Evolutionary conservation across 2,888 invertebrate species (phyloP), one percentile per base, ranked within the genome.

Genomic region (Lasius fuliginosus): DNA sequence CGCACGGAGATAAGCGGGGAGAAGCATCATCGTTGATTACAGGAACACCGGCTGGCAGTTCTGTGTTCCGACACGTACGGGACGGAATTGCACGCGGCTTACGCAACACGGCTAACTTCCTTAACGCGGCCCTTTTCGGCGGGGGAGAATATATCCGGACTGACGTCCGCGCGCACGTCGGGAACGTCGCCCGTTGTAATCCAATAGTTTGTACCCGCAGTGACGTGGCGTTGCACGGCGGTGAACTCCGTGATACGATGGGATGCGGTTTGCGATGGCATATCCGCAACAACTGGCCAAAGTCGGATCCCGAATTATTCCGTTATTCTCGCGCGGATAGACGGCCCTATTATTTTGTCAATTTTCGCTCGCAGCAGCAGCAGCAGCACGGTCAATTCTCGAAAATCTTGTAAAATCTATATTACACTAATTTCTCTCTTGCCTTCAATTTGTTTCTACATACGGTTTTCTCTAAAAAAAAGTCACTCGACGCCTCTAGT

Each of bases 181-280:
- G 1, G 77, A 76, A 81, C 83, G 79, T 85, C 79, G 77, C 85
- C 77, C 79, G 79, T 83, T 88, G 85, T 87, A 89, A 88, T 88
- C 89, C 87, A 88, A 88, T 88, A 89, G 89, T 89, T 88, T 85
- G 83, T 74, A 88, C 89, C 77, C 83, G 67, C 65, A 49, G 67
- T 76, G 89, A 87, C 85, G 58, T 85, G 83, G 75, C 53, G 73
- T 64, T 60, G 79, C 69, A 87, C 56, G 42, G 56, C 68, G 60
- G 82, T 79, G 89, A 84, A 85, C 82, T 85, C 81, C 40, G 73
- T 85, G 85, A 87, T 89, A 75, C 83, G 87, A 82, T 56, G 81
- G 87, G 87, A 89, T 83, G 87, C 82, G 76, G 83, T 85, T 82
- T 71, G 67, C 30, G 68, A 58, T 46, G 73, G 79, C 79, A 46